Base-by-base conservation (phyloP, 1,140 invertebrate genomes). In the Solenopsis invicta region DNA sequence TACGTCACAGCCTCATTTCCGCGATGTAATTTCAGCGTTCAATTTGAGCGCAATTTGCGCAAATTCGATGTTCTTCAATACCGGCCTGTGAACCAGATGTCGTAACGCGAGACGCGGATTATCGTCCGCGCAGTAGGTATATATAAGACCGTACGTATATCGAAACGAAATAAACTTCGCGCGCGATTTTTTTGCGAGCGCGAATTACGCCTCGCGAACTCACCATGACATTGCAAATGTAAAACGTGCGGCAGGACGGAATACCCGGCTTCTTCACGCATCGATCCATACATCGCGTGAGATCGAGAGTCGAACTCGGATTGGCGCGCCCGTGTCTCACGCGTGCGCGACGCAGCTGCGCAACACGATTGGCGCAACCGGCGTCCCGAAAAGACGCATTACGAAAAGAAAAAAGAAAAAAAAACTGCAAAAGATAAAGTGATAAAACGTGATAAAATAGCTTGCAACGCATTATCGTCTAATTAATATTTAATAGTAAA, bases 271-370 rank as follows among this genome's bases (percentile, higher is more conserved):
- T 10, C 2, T 18, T 10, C 45, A 4, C 16, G 16, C 66, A 48
- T 82, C 41, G 52, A 72, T 56, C 21, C 12, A 8, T n/a, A 1
- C 24, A 72, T 82, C 67, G 78, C 80, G 80, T 82, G 80, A 82
- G 80, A 77, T 78, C 72, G 29, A 77, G 75, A 34, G 37, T 77
- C 61, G 56, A 85, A 64, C 45, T 77, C 82, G 71, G 74, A 85
- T 85, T 75, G 71, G 71, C 61, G 72, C 64, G 59, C 52, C 64
- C 21, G 61, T 50, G 18, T 4, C 71, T 64, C 61, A 52, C 61
- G 56, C 56, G 56, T 85, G 54, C 66, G 48, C 66, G 4, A 16
- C 56, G 75, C 56, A 37, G 24, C 41, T 77, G 75, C 56, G 37
- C 54, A 1, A 6, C 9, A 18, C 8, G n/a, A n/a, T n/a, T n/a